phyloP scores from a whole-genome alignment of 2,797 vertebrate genomes.

The Sebastes cheni region DNA sequence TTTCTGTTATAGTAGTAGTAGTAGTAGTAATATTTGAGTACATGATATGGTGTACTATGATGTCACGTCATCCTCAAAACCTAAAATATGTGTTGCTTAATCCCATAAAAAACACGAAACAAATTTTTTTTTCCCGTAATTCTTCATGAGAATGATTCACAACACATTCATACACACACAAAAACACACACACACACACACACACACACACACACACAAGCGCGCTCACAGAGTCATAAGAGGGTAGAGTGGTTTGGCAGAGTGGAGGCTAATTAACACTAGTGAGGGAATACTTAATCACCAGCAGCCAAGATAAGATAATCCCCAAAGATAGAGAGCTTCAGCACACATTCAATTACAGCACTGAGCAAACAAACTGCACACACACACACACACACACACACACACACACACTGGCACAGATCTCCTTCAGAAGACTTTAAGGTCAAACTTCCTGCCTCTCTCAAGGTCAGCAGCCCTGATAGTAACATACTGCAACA shows the following conservation, averaged over 20 bases:
- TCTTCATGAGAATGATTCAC: not conserved
- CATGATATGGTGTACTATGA: not conserved
- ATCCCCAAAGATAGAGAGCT: constrained; percentile 80
- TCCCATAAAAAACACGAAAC: not conserved
- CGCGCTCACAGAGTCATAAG: constrained; percentile 39
- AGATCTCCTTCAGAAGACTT: constrained; percentile 38
- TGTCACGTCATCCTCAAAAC: not conserved
- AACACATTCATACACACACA: not conserved
- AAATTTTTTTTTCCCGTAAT: not conserved
- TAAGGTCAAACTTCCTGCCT: constrained; percentile 42
- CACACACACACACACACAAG: not conserved
- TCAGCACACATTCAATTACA: constrained; percentile 82
- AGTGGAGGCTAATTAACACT: constrained; percentile 80
- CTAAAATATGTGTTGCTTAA: not conserved
- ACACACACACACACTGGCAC: not conserved
- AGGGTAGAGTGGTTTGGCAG: constrained; percentile 72
- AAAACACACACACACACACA: constrained; percentile 2
- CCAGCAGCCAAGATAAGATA: constrained; percentile 77
- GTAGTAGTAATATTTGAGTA: not conserved
- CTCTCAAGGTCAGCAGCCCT: constrained; percentile 38
- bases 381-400: not conserved
- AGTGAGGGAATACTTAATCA: constrained; percentile 84
- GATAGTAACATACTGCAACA: not conserved
- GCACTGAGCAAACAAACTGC: constrained; percentile 56
- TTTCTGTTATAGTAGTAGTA: not conserved